These are phyloP conservation scores for Intellagama lesueurii DNA, from an alignment of 2,797 vertebrate genomes.

Conservation along the genomic window DNA sequence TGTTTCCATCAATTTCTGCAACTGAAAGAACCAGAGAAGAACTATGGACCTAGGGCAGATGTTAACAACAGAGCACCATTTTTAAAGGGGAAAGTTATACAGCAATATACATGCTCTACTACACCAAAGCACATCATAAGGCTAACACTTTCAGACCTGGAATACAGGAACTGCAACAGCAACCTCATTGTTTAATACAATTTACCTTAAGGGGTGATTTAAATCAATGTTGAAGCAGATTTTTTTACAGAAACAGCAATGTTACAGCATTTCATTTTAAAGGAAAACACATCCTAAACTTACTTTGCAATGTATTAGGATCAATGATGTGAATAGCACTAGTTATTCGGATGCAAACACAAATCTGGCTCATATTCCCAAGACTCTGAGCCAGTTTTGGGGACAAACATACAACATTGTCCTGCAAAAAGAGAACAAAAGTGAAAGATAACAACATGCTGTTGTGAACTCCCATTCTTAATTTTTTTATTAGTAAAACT, in stretches of 20 bases:
- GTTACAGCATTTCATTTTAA: fast-evolving
- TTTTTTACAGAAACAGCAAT: not conserved
- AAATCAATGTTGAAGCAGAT: not conserved
- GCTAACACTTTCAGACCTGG: not conserved
- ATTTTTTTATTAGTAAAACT: fast-evolving
- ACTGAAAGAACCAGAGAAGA: constrained; percentile 77
- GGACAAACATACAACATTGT: constrained; percentile 94
- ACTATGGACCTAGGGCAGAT: not conserved
- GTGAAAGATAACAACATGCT: not conserved
- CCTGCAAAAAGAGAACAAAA: constrained; percentile 76
- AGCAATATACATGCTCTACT: not conserved
- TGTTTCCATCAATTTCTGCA: constrained; percentile 92
- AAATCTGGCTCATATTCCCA: constrained; percentile 97
- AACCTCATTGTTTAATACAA: not conserved
- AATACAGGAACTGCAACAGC: not conserved
- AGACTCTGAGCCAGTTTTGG: constrained; percentile 94
- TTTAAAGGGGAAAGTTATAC: not conserved
- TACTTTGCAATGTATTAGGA: constrained; percentile 93
- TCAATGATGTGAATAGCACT: constrained; percentile 95
- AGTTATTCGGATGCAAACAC: constrained; percentile 92
- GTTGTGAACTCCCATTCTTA: fast-evolving
- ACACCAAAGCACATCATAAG: not conserved
- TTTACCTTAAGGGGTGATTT: not conserved
- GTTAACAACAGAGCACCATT: not conserved
- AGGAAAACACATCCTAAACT: constrained; percentile 59